These are phyloP conservation scores for Choristoneura fumiferana DNA, from an alignment of 1,140 invertebrate species.

Conservation along the genomic window DNA sequence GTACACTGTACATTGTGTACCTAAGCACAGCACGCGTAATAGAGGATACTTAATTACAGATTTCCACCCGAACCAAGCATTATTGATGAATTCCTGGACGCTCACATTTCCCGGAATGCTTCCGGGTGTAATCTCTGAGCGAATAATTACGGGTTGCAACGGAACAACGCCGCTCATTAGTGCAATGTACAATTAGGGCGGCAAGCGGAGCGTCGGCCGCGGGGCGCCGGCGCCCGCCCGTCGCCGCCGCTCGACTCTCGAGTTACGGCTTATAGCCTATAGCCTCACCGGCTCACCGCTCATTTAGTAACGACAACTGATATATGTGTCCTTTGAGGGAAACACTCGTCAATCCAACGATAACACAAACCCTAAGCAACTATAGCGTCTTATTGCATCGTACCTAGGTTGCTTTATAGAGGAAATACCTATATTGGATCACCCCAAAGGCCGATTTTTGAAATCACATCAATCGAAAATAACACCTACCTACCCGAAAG, in stretches of 20 bases:
- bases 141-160: slow-evolving; percentile 66
- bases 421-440: too few relatives aligned
- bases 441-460: too few relatives aligned
- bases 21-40: neutral
- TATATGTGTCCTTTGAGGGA: too few relatives aligned
- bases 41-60: neutral
- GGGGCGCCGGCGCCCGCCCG: slow-evolving; percentile 34
- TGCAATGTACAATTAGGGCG: slow-evolving; percentile 56
- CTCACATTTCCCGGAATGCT: slow-evolving; percentile 57
- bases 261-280: slow-evolving; percentile 23
- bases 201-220: slow-evolving; percentile 5
- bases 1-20: neutral
- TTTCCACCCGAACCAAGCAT: neutral
- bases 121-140: slow-evolving; percentile 62
- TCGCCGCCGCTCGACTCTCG: slow-evolving; percentile 22
- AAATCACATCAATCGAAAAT: too few relatives aligned
- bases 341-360: too few relatives aligned
- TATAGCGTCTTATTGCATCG: too few relatives aligned
- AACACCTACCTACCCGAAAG: too few relatives aligned
- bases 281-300: neutral
- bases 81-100: slow-evolving; percentile 46
- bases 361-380: too few relatives aligned
- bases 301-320: slow-evolving; percentile 4
- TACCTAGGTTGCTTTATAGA: too few relatives aligned
- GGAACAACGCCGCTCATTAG: slow-evolving; percentile 67